These are phyloP conservation scores for Cathartes aura DNA, from an alignment of 2,113 vertebrate species.

Conservation along the genomic window DNA sequence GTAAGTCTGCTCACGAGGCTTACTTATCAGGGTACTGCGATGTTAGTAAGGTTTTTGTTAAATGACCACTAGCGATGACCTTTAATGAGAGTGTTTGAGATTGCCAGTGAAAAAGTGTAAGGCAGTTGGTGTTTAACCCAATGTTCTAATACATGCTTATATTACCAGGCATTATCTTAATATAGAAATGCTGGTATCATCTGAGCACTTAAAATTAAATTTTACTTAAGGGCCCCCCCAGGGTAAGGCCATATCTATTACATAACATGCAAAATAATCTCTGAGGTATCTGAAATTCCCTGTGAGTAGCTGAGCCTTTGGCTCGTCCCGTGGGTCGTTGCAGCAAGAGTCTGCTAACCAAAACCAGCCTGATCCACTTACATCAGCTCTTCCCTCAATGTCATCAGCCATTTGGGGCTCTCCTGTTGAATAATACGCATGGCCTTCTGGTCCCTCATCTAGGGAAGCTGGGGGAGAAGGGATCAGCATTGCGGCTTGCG, in stretches of 20 bases:
- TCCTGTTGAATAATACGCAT: rapidly evolving
- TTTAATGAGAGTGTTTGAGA: background rate
- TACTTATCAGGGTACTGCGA: background rate
- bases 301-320: background rate
- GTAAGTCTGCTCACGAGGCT: rapidly evolving
- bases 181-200: background rate
- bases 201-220: background rate
- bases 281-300: background rate
- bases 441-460: background rate
- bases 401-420: background rate
- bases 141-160: background rate
- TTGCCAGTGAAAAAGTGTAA: background rate
- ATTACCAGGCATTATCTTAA: background rate
- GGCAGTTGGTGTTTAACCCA: background rate
- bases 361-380: background rate
- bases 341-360: background rate
- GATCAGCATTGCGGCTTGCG: rapidly evolving
- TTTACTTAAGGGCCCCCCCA: background rate
- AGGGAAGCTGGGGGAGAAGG: background rate
- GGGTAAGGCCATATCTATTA: background rate
- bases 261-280: background rate
- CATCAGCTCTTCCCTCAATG: background rate
- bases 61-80: background rate
- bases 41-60: background rate
- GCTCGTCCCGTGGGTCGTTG: rapidly evolving